Percentiles rank a stretch among this genome's conserved stretches.
These are phyloP conservation scores for Dasyprocta punctata DNA, from an alignment of 2,113 vertebrate genomes.

Conservation along the genomic window DNA sequence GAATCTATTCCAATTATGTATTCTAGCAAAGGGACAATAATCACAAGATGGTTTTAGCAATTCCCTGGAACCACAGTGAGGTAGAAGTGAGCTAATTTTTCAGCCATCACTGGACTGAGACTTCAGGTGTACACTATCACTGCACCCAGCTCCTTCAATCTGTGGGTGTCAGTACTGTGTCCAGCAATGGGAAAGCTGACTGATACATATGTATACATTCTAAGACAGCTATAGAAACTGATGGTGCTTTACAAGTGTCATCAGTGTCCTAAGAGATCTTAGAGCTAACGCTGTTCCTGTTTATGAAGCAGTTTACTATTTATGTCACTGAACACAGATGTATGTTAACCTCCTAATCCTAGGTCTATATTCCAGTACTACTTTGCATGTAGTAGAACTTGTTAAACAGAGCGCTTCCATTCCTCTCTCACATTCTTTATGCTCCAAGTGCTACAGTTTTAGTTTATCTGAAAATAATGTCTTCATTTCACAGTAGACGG, in stretches of 20 bases:
- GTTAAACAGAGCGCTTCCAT: background rate
- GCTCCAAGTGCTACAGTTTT: background rate
- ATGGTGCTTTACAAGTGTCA: background rate
- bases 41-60: background rate
- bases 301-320: background rate
- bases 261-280: background rate
- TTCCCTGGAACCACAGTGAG: background rate
- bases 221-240: background rate
- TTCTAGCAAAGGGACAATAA: background rate
- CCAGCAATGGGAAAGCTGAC: background rate
- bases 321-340: background rate
- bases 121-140: too few relatives aligned
- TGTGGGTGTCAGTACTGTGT: background rate
- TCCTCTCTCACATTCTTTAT: background rate
- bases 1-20: background rate
- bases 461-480: background rate
- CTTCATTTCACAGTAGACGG: background rate
- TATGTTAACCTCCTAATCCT: too few relatives aligned
- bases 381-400: background rate
- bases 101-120: background rate
- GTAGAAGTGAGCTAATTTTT: background rate
- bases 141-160: background rate
- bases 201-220: background rate
- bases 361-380: background rate
- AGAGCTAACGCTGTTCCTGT: background rate